Evolutionary conservation across 2,113 vertebrate species (phyloP), one percentile per base, ranked within the genome.

Genomic region (Pollimyrus isidori): DNA sequence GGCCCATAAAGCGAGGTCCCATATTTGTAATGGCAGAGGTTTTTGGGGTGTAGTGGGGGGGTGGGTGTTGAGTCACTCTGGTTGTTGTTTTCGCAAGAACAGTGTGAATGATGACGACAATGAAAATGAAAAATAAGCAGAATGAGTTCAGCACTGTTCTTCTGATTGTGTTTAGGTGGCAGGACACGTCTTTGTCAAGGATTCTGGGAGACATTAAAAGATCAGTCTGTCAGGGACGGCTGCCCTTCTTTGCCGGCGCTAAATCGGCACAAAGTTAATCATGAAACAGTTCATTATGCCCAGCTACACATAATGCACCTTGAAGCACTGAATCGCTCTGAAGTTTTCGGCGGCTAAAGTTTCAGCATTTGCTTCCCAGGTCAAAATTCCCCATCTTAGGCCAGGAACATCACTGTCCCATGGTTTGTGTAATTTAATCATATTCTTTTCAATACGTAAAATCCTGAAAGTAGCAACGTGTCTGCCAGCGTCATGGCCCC

Each of bases 21-120:
- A 91, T 91, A 92, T 94, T 94, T 93, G 92, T 90, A 89, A 91
- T 89, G 92, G 91, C 90, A 91, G 92, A 93, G 91, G 62, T 26
- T 65, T 65, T 65, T 65, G 62, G 62, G 62, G 21, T 56, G 35
- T 35, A 1, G 35, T 35, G 50, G 62, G 15, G 53, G 56, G n/a
- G 45, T 45, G 26, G 50, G 88, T 3, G 65, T 1, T 30, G 86
- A 65, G 26, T 45, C 56, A 50, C 73, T 23, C 35, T 48, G 48
- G 46, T 35, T 23, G 30, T 73, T 62, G 69, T 17, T 53, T 13
- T 35, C 10, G 7, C 19, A 45, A 46, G 45, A 46, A 84, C 42
- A 48, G 45, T 21, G 82, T 46, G 82, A 48, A 84, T 9, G 82
- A 84, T 80, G 73, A 39, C 0, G 2, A 42, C 35, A 42, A 80